Evolutionary conservation across 2,888 invertebrate genomes (phyloP), one percentile per base, ranked within the genome.

Genomic region (Rosalia funebris): DNA sequence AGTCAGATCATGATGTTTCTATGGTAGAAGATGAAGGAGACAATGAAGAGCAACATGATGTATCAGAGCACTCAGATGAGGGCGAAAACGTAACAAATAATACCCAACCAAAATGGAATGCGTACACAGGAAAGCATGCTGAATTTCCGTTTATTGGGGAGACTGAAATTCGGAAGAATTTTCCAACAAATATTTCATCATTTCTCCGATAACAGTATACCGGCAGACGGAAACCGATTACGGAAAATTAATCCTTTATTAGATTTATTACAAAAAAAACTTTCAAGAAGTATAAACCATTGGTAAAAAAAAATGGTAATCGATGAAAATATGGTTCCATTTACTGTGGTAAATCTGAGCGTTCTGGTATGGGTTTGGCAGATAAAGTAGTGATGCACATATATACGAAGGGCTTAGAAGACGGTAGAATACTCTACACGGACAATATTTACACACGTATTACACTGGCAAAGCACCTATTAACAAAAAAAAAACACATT

Each of bases 381-480:
- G 25, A 25, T 5, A 25, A 25, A 5, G 25, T 25, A 25, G 25
- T 25, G 9, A 25, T 25, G 25, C 25, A 25, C 9, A 5, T 25
- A 25, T 25, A 9, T 9, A 9, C 3, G 3, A 9, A 9, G 32
- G 16, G 12, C 32, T 47, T 47, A 37, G 37, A 37, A 37, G 37
- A 37, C n/a, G 39, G 15, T 14, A 12, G 39, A 9, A 15, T 39
- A 15, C 14, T 39, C 1, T 39, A 39, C 15, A 39, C 39, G 12
- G 39, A 39, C 15, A 14, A 39, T 5, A 14, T 39, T 15, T 39
- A 39, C 39, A 39, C 39, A 14, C 12, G 39, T 15, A 39, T 39
- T 15, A 1, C 15, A 14, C 14, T 15, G 15, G 15, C 39, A 4
- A 11, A 14, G 7, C 12, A 39, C 9, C 15, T 15, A 39, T 15